Base-by-base conservation (phyloP, 1,140 invertebrate species). In the Euwallacea fornicatus region DNA sequence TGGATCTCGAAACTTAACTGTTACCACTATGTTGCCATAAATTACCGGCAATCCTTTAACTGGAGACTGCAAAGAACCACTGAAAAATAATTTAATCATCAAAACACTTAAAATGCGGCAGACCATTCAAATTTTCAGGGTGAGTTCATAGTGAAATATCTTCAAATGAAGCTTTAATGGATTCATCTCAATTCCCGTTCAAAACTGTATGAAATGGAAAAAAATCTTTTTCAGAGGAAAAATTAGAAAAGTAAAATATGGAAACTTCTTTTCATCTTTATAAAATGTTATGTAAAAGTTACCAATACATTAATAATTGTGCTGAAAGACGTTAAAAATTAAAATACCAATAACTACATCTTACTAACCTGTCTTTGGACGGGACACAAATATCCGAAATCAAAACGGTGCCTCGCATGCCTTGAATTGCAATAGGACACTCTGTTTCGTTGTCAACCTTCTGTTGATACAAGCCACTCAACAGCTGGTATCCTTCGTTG, bases 1-100 rank as follows among this genome's bases (percentile, higher is more conserved):
- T 0, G 95, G 95, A 86, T 98, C 95, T 66, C 88, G 81, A 80
- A 86, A 98, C 53, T 88, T 83, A 1, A 94, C 86, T 77, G 93
- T 95, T 76, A 82, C 86, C 78, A 86, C 86, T 8, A 77, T 77
- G 81, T 89, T 89, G 41, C 83, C 84, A 33, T 78, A 78, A 13
- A 91, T 82, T 21, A 86, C 86, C 2, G 85, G 80, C 53, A 90
- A 81, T 0, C 89, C 90, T 7, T 84, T 83, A 21, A 94, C 89
- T 0, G 92, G 92, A 0, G 91, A 93, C 33, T 84, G 78, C 16
- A 93, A 82, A 53, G 85, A 86, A 13, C 86, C 88, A 8, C 69
- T 71, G 61, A 44, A 55, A 77, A 71, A 16, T 33, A 33, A 69
- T 6, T 43, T 11, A 10, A 33, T 2, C 21, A 2, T 33, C 1